Percentiles rank a stretch among this genome's conserved stretches.
phyloP scores from a whole-genome alignment of 2,888 invertebrate species.

The Pteria penguin region DNA sequence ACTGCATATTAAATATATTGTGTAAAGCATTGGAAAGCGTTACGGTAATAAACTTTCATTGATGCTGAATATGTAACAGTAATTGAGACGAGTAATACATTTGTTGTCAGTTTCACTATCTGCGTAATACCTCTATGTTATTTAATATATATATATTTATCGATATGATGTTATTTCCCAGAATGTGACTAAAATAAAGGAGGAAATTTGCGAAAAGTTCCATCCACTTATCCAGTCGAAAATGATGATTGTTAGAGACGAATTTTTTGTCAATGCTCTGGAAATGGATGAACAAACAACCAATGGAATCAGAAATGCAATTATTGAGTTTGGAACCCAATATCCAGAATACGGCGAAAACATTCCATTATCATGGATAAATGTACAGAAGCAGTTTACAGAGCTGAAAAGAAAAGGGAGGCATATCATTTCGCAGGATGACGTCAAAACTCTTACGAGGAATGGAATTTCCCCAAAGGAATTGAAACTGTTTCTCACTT shows the following conservation, averaged over 20 bases:
- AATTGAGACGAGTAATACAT: too few species aligned
- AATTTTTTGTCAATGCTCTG: background rate
- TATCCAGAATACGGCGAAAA: background rate
- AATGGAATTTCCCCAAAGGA: background rate
- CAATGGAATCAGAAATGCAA: background rate
- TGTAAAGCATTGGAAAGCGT: too few species aligned
- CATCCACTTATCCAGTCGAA: background rate
- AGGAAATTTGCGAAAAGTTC: background rate
- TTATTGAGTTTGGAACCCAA: background rate
- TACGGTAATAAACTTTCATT: too few species aligned
- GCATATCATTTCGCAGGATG: background rate
- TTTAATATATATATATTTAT: too few species aligned
- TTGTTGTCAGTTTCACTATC: too few species aligned
- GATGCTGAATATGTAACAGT: too few species aligned
- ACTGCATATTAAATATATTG: too few species aligned
- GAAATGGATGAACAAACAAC: background rate
- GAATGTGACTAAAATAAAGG: background rate
- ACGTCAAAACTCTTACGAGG: background rate
- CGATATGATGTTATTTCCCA: too few species aligned
- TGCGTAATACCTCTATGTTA: too few species aligned
- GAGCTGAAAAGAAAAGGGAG: background rate
- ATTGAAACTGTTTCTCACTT: background rate
- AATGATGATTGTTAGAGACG: background rate
- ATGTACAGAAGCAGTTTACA: background rate
- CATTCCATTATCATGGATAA: background rate